Base-by-base conservation (phyloP, 2,888 invertebrate genomes). In the Diaphora mendica region DNA sequence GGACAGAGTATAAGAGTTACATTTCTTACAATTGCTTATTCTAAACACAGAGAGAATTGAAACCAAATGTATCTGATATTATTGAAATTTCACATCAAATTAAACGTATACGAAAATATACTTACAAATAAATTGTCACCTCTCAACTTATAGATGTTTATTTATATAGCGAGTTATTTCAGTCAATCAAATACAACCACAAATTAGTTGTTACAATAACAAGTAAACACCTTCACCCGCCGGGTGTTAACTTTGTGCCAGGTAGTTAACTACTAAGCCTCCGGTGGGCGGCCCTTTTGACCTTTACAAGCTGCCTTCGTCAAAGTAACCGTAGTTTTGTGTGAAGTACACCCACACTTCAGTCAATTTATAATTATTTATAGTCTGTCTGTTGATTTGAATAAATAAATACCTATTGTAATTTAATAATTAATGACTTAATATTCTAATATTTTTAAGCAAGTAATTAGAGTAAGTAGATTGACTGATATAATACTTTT, bases 271-370 rank as follows among this genome's bases (percentile, higher is more conserved):
- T 64, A 11, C 30, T 55, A 65, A 35, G 48, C 65, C 48, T 23
- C 9, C 35, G 35, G 71, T 71, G 51, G 64, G 64, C 65, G 65
- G 51, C 39, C 35, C n/a, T 51, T 39, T 64, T 35, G 35, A 51
- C 39, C 44, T 26, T 68, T 66, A 15, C n/a, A 39, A 65, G 30
- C 30, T 71, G 17, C 64, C 70, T 70, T 48, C 48, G 64, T n/a
- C 7, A 48, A 35, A 5, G 64, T 64, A 35, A 44, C 33, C 64
- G n/a, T 39, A 13, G 62, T 30, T 59, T 51, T 23, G 15, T 51
- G 68, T 55, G 15, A 59, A 68, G 55, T 39, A 55, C 39, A 35
- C 55, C 68, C 55, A 68, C 68, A 26, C 17, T 59, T 55, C 17
- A 68, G 23, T 51, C 1, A 48, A n/a, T 26, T 26, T 66, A 23